Evolutionary conservation across 2,888 invertebrate species (phyloP).

Genomic region (Drosophila lutescens): DNA sequence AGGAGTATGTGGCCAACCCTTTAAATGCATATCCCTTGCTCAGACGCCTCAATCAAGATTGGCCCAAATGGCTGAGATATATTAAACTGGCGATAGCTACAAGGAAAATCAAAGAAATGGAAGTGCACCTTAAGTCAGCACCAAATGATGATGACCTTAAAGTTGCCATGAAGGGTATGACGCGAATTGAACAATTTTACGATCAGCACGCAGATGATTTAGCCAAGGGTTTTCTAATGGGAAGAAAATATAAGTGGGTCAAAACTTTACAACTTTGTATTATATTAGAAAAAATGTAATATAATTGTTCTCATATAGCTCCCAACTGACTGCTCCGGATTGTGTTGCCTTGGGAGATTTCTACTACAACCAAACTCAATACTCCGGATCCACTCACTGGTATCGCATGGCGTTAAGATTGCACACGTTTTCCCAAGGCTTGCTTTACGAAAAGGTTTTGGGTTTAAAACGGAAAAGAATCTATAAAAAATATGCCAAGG

Average conservation of each 20-base stretch:
- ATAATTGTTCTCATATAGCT: conserved; percentile 13
- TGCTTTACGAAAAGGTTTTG: conserved; percentile 44
- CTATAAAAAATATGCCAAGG: conserved; percentile 50
- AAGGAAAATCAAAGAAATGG: conserved; percentile 16
- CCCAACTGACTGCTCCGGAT: conserved; percentile 40
- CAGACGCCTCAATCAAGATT: conserved; percentile 48
- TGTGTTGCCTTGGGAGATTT: conserved; percentile 39
- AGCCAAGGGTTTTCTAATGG: conserved; percentile 46
- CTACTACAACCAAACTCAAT: conserved; percentile 35
- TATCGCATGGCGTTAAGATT: conserved; percentile 54
- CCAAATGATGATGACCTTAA: conserved; percentile 37
- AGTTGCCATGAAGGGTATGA: conserved; percentile 29
- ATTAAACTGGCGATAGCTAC: not conserved
- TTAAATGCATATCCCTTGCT: conserved; percentile 48
- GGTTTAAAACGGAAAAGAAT: conserved; percentile 38
- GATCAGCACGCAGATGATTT: conserved; percentile 49
- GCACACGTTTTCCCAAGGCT: conserved; percentile 27
- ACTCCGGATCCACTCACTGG: conserved; percentile 48
- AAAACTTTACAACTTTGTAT: not conserved
- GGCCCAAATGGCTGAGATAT: conserved; percentile 53
- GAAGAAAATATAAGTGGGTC: conserved; percentile 38
- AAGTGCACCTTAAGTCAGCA: conserved; percentile 8
- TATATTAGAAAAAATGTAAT: not conserved
- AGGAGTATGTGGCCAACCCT: conserved; percentile 46
- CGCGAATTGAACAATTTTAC: conserved; percentile 44